Base-by-base conservation (phyloP, 2,797 vertebrate genomes). In the Scyliorhinus canicula region DNA sequence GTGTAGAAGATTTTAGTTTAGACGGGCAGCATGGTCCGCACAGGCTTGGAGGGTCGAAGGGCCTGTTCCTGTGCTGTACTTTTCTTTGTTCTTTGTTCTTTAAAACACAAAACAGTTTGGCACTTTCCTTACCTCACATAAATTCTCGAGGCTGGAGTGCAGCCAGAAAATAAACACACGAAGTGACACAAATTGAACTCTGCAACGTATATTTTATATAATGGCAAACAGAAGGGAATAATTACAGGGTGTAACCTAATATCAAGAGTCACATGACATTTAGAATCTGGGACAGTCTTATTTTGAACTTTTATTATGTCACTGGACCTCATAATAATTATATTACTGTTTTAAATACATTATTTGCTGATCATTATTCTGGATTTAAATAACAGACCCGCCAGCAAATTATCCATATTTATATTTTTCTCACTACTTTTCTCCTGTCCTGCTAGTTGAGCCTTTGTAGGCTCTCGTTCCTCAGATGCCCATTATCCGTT, bases 181-280 rank as follows among this genome's bases (percentile, higher is more conserved):
- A 40, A 91, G 26, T 60, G 55, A n/a, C 16, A 63, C 16, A 60
- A 63, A 40, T 35, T 91, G 12, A 91, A 44, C 57, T 65, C n/a
- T 28, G n/a, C 21, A 65, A 65, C n/a, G 26, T 44, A 65, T 44
- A 91, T 65, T 65, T 44, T 44, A 40, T 60, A 44, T 65, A 65
- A 44, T 65, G n/a, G 60, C 21, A 91, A 65, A 91, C 88, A 91
- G 57, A 11, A 91, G 88, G 57, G 88, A 65, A 21, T 26, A 91
- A 91, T 91, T 91, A 91, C 60, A 65, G 60, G n/a, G n/a, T 91
- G 88, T 65, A 91, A 91, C 88, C 57, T 91, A 65, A 91, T 65
- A 65, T 26, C 57, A 63, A 60, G 40, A n/a, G 63, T 91, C 57
- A 40, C n/a, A 8, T 65, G 88, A 91, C 88, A 91, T 91, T 65